Base-by-base conservation (phyloP, 2,797 vertebrate species). In the Diplodus sargus region DNA sequence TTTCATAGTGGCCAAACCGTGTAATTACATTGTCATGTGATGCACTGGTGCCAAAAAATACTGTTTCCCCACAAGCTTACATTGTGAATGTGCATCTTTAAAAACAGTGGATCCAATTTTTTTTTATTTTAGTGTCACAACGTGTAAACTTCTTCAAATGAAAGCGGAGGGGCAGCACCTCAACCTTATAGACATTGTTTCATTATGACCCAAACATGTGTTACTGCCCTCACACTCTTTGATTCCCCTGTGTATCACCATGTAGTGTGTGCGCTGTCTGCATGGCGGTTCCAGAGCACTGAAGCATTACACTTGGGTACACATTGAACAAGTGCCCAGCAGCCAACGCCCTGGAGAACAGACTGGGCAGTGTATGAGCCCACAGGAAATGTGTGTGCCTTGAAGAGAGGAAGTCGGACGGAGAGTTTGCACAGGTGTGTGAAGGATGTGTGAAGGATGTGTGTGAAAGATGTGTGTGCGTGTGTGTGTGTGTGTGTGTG, bases 351-450 rank as follows among this genome's bases (percentile, higher is more conserved):
- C 91, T 62, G 75, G 77, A 87, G 89, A 91, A 93, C 93, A 94
- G 87, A 90, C 87, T 15, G 75, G 77, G 68, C 83, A 90, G 81
- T 93, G 91, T 93, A 17, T 62, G 48, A 85, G 79, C 66, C 79
- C 73, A 70, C 84, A 90, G 91, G 85, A 92, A 90, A 81, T 69
- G 64, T 82, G 74, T 79, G 82, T 12, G 53, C 60, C 69, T 84
- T 78, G 53, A 59, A 57, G 78, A 79, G 79, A 86, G 79, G 86
- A 89, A 89, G 85, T 91, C 69, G 14, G 70, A 85, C 47, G 51
- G 81, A 89, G 82, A 87, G 87, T 92, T 91, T 93, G 87, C 88
- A 89, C 91, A 92, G 90, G 92, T 93, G 92, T 85, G 87, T 87
- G 75, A 85, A 67, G 64, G 30, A 34, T 93, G 92, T 85, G 87